Evolutionary conservation across 2,113 vertebrate genomes (phyloP).

Genomic region (Columba janthina): DNA sequence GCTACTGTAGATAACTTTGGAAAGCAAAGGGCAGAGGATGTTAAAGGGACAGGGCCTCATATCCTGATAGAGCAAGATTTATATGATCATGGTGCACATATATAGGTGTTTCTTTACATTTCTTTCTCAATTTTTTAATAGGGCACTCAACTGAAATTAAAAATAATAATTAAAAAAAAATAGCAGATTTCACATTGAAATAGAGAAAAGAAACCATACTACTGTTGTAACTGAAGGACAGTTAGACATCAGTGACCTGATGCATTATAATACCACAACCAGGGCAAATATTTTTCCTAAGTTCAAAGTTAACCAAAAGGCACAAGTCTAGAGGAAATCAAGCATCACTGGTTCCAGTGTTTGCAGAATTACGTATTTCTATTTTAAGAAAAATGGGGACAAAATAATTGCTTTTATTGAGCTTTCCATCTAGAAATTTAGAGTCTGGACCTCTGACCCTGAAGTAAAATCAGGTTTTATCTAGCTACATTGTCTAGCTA

Average conservation of each 20-base stretch:
- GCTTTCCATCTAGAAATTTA: neutral
- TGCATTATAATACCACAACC: accelerated
- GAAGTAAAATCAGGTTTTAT: neutral
- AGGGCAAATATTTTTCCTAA: neutral
- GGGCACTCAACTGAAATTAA: neutral
- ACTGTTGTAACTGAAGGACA: neutral
- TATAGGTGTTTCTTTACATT: neutral
- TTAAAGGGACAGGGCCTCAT: neutral
- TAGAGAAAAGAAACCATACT: neutral
- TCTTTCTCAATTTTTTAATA: neutral
- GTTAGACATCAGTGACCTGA: neutral
- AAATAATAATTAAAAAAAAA: neutral
- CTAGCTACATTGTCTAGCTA: neutral
- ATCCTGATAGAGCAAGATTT: neutral
- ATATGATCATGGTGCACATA: no score
- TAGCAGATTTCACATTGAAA: neutral
- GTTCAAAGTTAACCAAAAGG: neutral
- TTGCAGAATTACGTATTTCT: neutral
- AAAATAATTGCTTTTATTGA: neutral
- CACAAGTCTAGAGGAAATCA: neutral
- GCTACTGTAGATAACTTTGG: neutral
- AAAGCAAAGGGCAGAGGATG: neutral
- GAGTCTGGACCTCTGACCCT: neutral
- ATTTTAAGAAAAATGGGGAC: neutral
- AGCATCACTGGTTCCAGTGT: neutral